A percentile compares a stretch with the other conserved stretches of the same genome.
phyloP scores from a whole-genome alignment of 2,113 vertebrate species.

The Ardeotis arabs region DNA sequence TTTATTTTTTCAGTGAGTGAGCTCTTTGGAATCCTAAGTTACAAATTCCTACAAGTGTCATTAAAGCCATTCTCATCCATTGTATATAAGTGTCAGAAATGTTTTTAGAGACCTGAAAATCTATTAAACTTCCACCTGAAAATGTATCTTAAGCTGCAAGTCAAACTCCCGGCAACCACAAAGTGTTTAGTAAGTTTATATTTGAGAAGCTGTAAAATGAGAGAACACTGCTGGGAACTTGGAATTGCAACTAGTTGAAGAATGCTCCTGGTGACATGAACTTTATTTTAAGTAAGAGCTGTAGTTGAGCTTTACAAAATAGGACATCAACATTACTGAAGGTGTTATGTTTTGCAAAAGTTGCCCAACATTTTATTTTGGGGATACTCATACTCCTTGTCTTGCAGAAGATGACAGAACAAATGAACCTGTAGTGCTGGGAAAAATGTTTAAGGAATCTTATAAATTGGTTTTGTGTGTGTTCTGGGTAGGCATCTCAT shows the following conservation, averaged over 20 bases:
- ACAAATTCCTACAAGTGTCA: neutral
- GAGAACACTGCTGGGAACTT: neutral
- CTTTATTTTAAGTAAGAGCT: conserved; percentile 20
- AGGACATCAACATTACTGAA: neutral
- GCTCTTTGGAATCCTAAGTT: neutral
- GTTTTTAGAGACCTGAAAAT: conserved; percentile 34
- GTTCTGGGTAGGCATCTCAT: neutral
- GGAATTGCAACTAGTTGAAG: conserved; percentile 14
- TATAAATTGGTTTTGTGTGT: neutral
- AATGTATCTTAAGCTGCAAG: conserved; percentile 39
- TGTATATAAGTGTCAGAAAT: conserved; percentile 21
- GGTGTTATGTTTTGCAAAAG: neutral
- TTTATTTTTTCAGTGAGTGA: neutral
- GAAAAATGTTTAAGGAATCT: neutral
- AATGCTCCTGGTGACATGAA: neutral
- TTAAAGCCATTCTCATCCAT: neutral
- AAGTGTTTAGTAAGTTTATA: conserved; percentile 27
- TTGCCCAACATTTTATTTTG: neutral
- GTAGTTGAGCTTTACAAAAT: neutral
- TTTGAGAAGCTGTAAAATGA: conserved; percentile 28
- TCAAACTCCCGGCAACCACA: conserved; percentile 16
- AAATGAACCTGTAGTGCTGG: neutral
- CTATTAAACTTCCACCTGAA: conserved; percentile 29
- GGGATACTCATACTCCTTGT: neutral
- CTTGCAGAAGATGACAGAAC: neutral